Base-by-base conservation (phyloP, 2,113 vertebrate genomes). In the Rhineura floridana region DNA sequence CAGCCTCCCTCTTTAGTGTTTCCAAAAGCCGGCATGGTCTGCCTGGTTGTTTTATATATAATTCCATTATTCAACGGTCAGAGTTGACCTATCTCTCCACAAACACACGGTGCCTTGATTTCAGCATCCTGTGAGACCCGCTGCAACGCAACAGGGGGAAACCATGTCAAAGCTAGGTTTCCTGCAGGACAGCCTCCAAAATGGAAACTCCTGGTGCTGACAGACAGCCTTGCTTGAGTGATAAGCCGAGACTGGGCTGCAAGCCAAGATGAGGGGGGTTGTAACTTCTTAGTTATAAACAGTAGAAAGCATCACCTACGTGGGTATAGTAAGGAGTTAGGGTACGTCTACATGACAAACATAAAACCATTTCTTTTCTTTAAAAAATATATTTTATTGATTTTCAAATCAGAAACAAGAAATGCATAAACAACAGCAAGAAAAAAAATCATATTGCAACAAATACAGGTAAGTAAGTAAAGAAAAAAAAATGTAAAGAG, bases 111-210 rank as follows among this genome's bases (percentile, higher is more conserved):
- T 86, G 73, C 87, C 91, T 94, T 84, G 59, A 90, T 94, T 91
- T 87, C 87, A 87, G 93, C 73, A 94, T 94, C 95, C 95, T 95
- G 94, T 95, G 93, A 94, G 86, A 93, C 89, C 91, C 88, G 85
- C 84, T 81, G 88, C 94, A 90, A 94, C 81, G 91, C 93, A 88
- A 83, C 86, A 91, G 87, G 93, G 95, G 93, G 93, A 95, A 93
- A 92, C 88, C 90, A 81, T 96, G 95, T 93, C 91, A 92, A 92
- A 89, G 92, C 91, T 90, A 84, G 91, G 88, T 88, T 96, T 96
- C 96, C 96, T 96, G 93, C 89, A 91, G 86, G 75, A 93, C 84
- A 48, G 95, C 93, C 92, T 95, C 46, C 0, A 91, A 92, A 84
- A 36, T 94, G 93, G 92, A 94, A 96, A 95, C 88, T 95, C 86